Evolutionary conservation across 1,140 invertebrate genomes (phyloP).

Genomic region (Penaeus indicus): DNA sequence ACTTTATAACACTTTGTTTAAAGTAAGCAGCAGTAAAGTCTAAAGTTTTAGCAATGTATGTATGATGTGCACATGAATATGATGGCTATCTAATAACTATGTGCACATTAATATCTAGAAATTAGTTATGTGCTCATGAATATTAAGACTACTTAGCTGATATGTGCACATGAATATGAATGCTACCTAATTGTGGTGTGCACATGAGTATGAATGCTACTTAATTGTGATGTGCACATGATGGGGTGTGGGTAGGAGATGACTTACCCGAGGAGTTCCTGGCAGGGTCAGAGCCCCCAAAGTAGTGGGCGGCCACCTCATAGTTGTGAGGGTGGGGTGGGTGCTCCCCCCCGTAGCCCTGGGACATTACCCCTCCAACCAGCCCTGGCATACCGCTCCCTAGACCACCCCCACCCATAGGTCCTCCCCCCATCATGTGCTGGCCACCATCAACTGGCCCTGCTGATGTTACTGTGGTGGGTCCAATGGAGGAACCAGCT

Average conservation of each 20-base stretch:
- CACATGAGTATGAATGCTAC: slow-evolving; percentile 39
- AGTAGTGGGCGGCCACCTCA: slow-evolving; percentile 63
- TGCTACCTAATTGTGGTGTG: slow-evolving; percentile 38
- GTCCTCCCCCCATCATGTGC: slow-evolving; percentile 55
- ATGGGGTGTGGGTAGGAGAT: slow-evolving; percentile 57
- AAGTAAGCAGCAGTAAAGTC: too few relatives aligned
- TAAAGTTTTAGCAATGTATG: too few relatives aligned
- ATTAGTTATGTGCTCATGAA: slow-evolving; percentile 44
- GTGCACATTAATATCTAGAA: slow-evolving; percentile 38
- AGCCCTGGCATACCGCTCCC: slow-evolving; percentile 58
- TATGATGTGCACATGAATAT: too few relatives aligned
- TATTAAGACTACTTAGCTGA: slow-evolving; percentile 42
- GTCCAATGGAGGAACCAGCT: slow-evolving; percentile 45
- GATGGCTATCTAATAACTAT: slow-evolving; percentile 30
- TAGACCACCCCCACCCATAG: slow-evolving; percentile 58
- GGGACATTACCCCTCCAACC: slow-evolving; percentile 60
- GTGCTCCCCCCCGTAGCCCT: slow-evolving; percentile 60
- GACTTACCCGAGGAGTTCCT: slow-evolving; percentile 64
- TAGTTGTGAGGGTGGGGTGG: slow-evolving; percentile 63
- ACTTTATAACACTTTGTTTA: too few relatives aligned
- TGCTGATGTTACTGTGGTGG: slow-evolving; percentile 34
- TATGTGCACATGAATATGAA: slow-evolving; percentile 36
- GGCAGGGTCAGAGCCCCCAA: slow-evolving; percentile 60
- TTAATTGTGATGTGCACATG: slow-evolving; percentile 60
- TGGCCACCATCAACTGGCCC: slow-evolving; percentile 49